Evolutionary conservation across 2,113 vertebrate species (phyloP).

Genomic region (Conger conger): DNA sequence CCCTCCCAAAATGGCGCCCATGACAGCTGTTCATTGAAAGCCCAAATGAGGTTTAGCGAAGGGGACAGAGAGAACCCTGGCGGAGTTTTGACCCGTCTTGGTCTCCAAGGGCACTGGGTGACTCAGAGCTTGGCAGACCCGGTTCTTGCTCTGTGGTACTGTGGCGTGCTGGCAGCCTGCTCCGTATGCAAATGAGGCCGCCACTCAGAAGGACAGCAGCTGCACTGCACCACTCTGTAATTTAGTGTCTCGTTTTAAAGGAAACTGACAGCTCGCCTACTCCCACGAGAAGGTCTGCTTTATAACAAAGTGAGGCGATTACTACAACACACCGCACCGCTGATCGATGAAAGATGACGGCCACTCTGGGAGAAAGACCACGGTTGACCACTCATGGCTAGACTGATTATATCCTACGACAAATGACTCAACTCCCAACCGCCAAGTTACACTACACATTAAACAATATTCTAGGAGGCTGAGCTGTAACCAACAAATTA

Average conservation of each 20-base stretch:
- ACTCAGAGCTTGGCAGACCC: background rate
- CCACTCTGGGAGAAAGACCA: background rate
- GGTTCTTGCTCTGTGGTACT: background rate
- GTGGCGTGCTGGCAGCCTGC: background rate
- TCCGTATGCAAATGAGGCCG: background rate
- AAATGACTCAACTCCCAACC: background rate
- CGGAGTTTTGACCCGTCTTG: background rate
- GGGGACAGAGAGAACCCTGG: background rate
- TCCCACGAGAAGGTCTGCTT: background rate
- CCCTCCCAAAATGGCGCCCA: background rate
- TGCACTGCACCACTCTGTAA: background rate
- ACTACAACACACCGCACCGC: background rate
- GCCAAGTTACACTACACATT: background rate
- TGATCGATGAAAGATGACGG: constrained; percentile 20
- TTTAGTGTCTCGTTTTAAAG: constrained; percentile 23
- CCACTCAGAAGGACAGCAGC: background rate
- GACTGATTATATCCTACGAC: background rate
- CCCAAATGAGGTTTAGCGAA: background rate
- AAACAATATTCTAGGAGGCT: background rate
- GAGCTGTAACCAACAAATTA: background rate
- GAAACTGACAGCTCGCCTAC: background rate
- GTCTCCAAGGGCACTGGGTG: background rate
- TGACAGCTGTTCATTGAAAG: background rate
- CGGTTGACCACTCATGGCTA: background rate
- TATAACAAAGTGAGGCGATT: constrained; percentile 1